Conservation (phyloP, 23 tunicate species). For the Diplosoma virens region DNA sequence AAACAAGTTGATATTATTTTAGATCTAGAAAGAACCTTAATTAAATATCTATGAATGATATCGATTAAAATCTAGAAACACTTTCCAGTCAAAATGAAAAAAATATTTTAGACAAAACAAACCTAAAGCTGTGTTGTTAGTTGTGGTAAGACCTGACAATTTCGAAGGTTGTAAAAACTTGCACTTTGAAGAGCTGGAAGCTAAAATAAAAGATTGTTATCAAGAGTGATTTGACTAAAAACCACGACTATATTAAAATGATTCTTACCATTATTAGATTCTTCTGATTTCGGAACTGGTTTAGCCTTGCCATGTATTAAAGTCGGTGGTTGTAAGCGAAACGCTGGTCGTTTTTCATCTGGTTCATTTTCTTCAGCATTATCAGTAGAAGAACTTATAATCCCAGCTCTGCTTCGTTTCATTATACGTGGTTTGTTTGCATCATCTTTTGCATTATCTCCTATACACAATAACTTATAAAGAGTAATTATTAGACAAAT, state of each 20-base stretch:
- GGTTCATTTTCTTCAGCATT: slow-evolving; percentile 62
- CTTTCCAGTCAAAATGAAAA: background rate
- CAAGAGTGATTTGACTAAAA: background rate
- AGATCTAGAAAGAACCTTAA: too few relatives aligned
- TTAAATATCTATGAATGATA: too few relatives aligned
- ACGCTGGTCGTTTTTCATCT: slow-evolving; percentile 67
- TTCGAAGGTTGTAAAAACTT: slow-evolving; percentile 50
- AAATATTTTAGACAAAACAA: too few relatives aligned
- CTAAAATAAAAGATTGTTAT: background rate
- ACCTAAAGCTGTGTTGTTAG: too few relatives aligned
- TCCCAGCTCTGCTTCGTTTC: slow-evolving; percentile 10
- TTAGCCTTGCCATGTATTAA: slow-evolving; percentile 78
- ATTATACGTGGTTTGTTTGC: slow-evolving; percentile 15
- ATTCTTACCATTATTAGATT: background rate
- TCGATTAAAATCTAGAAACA: too few relatives aligned
- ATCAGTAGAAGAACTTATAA: slow-evolving; percentile 27
- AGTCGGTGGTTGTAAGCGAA: slow-evolving; percentile 71
- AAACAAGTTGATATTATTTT: too few relatives aligned
- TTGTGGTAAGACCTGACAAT: slow-evolving; percentile 26
- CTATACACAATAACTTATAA: too few relatives aligned
- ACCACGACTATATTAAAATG: background rate
- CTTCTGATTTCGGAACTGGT: slow-evolving; percentile 62
- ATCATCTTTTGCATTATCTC: background rate
- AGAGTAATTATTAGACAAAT: too few relatives aligned
- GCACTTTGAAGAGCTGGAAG: slow-evolving; percentile 20